Conservation (phyloP, 2,797 vertebrate species). For the Craterocephalus amniculus region DNA sequence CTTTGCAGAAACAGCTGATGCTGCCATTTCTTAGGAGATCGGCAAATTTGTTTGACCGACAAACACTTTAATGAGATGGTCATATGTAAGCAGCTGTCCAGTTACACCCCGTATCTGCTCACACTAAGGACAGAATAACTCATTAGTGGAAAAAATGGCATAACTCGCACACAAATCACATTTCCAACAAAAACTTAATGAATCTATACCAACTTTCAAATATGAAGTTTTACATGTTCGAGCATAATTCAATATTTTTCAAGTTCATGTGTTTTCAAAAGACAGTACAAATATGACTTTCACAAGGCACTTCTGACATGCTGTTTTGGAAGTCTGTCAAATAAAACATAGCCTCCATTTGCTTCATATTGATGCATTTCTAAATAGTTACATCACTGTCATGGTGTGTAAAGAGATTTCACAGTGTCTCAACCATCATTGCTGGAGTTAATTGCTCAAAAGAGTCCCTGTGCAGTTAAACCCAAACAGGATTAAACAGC, state of each 20-base stretch:
- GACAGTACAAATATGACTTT: neutral
- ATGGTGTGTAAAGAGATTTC: slow-evolving; percentile 59
- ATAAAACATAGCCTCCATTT: slow-evolving; percentile 13
- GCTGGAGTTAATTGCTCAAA: slow-evolving; percentile 63
- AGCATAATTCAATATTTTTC: too few relatives aligned
- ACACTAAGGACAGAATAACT: slow-evolving; percentile 5
- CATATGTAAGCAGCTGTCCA: slow-evolving; percentile 3
- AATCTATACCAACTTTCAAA: too few relatives aligned
- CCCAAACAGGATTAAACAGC: slow-evolving; percentile 61
- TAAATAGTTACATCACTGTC: slow-evolving; percentile 39
- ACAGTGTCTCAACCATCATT: slow-evolving; percentile 51
- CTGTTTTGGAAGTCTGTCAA: slow-evolving; percentile 21
- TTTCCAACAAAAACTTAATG: neutral
- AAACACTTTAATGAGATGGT: slow-evolving; percentile 21
- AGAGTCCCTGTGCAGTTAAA: slow-evolving; percentile 46
- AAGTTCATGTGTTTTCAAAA: neutral
- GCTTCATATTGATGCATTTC: slow-evolving; percentile 29
- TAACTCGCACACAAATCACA: neutral
- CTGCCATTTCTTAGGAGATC: slow-evolving; percentile 1
- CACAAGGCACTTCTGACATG: neutral
- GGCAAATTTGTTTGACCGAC: slow-evolving; percentile 8
- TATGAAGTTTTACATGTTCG: too few relatives aligned
- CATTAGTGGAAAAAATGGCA: neutral
- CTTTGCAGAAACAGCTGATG: slow-evolving; percentile 16
- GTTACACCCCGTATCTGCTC: neutral